A percentile compares a stretch with the other conserved stretches of the same genome.
These are phyloP conservation scores for Tribolium madens DNA, from an alignment of 1,140 invertebrate genomes.

Conservation along the genomic window DNA sequence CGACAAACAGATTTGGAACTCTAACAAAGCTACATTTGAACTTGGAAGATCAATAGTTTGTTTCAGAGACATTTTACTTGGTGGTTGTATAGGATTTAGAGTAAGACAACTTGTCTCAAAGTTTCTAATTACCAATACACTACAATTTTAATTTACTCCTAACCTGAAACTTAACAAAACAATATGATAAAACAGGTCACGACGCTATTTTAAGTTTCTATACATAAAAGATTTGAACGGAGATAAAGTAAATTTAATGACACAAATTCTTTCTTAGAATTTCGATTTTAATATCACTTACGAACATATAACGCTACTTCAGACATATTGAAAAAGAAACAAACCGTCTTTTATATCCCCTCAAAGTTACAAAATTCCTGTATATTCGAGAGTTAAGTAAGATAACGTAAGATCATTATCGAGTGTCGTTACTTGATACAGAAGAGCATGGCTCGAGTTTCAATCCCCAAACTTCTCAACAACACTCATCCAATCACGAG, in stretches of 20 bases:
- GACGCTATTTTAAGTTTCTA: background rate
- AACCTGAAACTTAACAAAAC: background rate
- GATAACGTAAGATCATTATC: background rate
- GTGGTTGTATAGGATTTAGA: background rate
- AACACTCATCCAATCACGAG: background rate
- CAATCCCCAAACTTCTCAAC: background rate
- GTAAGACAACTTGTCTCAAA: background rate
- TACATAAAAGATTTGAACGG: background rate
- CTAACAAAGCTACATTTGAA: background rate
- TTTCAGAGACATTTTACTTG: background rate
- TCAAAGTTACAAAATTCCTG: background rate
- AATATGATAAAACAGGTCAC: background rate
- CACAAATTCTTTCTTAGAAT: background rate
- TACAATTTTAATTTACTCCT: background rate
- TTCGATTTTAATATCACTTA: conserved; percentile 11
- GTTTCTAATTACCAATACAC: background rate
- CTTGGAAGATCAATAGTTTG: conserved; percentile 13
- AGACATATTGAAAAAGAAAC: background rate
- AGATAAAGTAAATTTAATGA: conserved; percentile 14
- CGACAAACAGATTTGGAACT: background rate
- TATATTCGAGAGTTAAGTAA: background rate
- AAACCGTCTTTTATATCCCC: background rate
- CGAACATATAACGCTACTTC: background rate
- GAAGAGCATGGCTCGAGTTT: background rate
- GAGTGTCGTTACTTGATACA: background rate